Conservation (phyloP, 2,113 vertebrate species). For the Ellobius talpinus region DNA sequence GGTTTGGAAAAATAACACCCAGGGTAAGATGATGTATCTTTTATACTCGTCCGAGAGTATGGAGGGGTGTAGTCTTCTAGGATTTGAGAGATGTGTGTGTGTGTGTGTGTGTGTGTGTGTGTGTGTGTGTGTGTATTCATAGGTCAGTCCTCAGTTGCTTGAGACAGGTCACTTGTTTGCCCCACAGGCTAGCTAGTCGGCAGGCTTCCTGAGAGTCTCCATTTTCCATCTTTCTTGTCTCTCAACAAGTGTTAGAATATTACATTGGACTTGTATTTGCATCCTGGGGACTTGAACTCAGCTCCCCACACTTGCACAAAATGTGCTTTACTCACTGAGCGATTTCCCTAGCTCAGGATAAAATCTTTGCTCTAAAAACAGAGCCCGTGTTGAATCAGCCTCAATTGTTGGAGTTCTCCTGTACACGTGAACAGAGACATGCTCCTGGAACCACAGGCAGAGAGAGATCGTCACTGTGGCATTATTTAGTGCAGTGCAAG, state of each 20-base stretch:
- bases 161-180: not conserved
- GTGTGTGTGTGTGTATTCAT: not conserved
- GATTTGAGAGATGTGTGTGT: not conserved
- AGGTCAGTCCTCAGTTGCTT: not conserved
- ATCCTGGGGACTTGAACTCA: not conserved
- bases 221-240: not conserved
- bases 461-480: not conserved
- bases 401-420: not conserved
- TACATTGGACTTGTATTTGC: not conserved
- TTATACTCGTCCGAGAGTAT: not conserved
- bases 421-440: not conserved
- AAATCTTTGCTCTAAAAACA: not conserved
- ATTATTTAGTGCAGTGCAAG: not conserved
- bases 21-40: not conserved
- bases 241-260: no score
- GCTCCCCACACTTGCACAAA: not conserved
- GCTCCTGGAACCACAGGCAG: not conserved
- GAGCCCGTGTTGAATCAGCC: not conserved
- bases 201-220: not conserved
- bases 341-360: no score
- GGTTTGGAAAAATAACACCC: not conserved
- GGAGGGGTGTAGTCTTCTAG: not conserved
- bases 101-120: not conserved
- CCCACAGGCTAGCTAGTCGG: not conserved
- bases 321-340: not conserved